Conservation (phyloP, 53 echinoderm and acorn worm genomes). For the Paracentrotus lividus region DNA sequence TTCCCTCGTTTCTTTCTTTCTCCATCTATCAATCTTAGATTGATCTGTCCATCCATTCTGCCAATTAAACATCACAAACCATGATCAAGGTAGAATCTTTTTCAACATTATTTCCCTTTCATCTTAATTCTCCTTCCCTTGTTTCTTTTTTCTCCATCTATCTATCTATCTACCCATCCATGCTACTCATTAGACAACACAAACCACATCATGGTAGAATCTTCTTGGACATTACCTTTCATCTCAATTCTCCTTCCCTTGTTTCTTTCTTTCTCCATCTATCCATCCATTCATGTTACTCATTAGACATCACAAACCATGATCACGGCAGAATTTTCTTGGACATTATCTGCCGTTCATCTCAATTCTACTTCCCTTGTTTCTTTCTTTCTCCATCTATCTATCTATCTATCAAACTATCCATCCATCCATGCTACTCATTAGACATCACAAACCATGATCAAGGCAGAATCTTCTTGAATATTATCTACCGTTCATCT, state of each 20-base stretch:
- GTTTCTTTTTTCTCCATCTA: too few species aligned
- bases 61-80: constrained; percentile 58
- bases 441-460: constrained; percentile 50
- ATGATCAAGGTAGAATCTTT: neutral
- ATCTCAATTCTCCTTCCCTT: neutral
- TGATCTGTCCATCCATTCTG: neutral
- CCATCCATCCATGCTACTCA: constrained; percentile 10
- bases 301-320: neutral
- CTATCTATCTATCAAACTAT: neutral
- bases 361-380: neutral
- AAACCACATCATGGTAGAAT: too few species aligned
- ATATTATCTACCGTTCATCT: constrained; percentile 67
- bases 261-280: neutral
- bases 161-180: too few species aligned
- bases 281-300: neutral
- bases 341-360: neutral
- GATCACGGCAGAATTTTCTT: neutral
- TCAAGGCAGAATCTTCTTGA: neutral
- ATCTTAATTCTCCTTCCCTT: too few species aligned
- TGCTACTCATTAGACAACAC: too few species aligned
- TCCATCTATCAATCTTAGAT: too few species aligned
- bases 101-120: constrained; percentile 54
- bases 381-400: neutral
- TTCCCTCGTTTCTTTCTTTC: neutral
- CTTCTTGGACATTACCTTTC: too few species aligned